Evolutionary conservation across 2,797 vertebrate genomes (phyloP).

Genomic region (Hapalemur alaotrensis): DNA sequence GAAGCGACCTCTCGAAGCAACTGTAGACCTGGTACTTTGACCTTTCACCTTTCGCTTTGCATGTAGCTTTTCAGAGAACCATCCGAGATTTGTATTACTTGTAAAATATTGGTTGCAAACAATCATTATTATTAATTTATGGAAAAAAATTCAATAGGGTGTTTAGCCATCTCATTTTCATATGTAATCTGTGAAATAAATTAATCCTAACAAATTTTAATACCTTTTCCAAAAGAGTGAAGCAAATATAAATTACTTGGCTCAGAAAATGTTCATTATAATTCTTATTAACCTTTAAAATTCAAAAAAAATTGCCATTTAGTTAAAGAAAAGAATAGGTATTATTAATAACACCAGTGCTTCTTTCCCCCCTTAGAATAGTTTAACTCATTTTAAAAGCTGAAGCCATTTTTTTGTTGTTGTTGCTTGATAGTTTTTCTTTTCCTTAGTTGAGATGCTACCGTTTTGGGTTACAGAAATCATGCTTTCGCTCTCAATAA

Average conservation of each 20-base stretch:
- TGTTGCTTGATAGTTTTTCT: conserved; percentile 85
- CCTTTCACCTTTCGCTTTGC: conserved; percentile 99
- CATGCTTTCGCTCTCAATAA: conserved; percentile 89
- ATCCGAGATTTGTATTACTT: conserved; percentile 91
- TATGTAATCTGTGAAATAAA: conserved; percentile 83
- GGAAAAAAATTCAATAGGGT: conserved; percentile 77
- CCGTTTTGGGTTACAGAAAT: conserved; percentile 87
- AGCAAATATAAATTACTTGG: conserved; percentile 85
- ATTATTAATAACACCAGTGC: conserved; percentile 85
- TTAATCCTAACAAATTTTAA: conserved; percentile 86
- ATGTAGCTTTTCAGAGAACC: conserved; percentile 98
- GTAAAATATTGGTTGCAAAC: conserved; percentile 86
- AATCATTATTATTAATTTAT: conserved; percentile 87
- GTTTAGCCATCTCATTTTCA: conserved; percentile 88
- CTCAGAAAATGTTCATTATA: conserved; percentile 77
- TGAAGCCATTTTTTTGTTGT: conserved; percentile 79
- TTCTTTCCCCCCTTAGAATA: conserved; percentile 80
- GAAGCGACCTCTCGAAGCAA: conserved; percentile 99
- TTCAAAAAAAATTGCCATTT: conserved; percentile 73
- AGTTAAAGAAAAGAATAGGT: conserved; percentile 78
- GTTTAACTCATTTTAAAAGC: conserved; percentile 82
- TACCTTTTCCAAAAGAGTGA: conserved; percentile 84
- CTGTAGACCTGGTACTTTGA: conserved; percentile 98
- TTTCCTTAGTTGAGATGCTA: conserved; percentile 88
- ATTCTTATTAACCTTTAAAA: conserved; percentile 83